Evolutionary conservation across 2,888 invertebrate genomes (phyloP).

Genomic region (Lamellibrachia columna): DNA sequence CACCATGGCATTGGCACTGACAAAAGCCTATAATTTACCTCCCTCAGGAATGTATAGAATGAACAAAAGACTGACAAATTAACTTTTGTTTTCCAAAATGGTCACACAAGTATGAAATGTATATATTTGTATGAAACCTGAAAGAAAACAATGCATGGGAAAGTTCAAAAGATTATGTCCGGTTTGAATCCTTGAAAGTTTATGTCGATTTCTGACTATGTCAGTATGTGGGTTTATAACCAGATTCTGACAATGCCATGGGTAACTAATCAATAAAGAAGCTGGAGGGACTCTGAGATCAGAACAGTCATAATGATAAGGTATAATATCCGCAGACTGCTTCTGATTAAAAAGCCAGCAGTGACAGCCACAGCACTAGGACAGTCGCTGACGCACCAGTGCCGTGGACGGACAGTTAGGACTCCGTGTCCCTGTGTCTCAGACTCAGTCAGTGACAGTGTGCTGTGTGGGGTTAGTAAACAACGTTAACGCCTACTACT

Average conservation of each 20-base stretch:
- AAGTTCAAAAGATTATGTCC: no score
- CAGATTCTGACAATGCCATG: background rate
- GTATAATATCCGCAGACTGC: background rate
- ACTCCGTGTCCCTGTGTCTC: background rate
- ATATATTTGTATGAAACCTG: no score
- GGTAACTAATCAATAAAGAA: background rate
- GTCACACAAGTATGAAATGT: no score
- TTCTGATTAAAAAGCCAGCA: background rate
- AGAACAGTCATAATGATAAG: background rate
- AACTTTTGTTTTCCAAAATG: no score
- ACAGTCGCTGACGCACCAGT: background rate
- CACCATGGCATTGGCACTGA: no score
- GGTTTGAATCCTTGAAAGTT: no score
- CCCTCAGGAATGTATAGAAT: no score
- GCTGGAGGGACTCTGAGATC: background rate
- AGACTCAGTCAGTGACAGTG: background rate
- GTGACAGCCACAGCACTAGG: background rate
- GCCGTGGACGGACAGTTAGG: background rate
- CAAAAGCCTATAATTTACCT: no score
- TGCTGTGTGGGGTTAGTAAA: slow-evolving; percentile 10
- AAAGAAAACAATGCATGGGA: no score
- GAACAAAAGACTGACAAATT: no score
- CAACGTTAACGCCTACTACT: background rate
- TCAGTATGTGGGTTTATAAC: background rate
- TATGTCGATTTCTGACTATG: no score